These are phyloP conservation scores for Melanotaenia nigrans DNA, from an alignment of 2,797 vertebrate species.

Conservation along the genomic window DNA sequence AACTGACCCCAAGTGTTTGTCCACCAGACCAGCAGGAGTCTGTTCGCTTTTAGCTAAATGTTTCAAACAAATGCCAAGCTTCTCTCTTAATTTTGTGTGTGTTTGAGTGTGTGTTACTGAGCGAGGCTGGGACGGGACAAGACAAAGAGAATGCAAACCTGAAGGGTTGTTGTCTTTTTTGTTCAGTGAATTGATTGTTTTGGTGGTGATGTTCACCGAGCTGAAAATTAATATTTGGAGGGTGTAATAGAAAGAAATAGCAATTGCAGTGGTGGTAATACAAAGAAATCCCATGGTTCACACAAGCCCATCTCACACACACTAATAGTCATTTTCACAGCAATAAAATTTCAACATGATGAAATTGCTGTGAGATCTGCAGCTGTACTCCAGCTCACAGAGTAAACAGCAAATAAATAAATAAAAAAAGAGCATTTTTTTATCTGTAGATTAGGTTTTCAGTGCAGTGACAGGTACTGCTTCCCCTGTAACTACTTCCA, in stretches of 20 bases:
- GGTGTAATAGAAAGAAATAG: conserved; percentile 28
- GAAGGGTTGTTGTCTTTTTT: conserved; percentile 14
- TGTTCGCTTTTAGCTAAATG: neutral
- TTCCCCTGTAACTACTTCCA: conserved; percentile 34
- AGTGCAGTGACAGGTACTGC: conserved; percentile 29
- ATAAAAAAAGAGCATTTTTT: conserved; percentile 10
- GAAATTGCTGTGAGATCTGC: conserved; percentile 18
- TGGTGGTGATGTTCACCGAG: conserved; percentile 16
- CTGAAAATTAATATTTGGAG: conserved; percentile 29
- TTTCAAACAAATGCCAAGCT: neutral
- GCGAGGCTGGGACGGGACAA: too few species aligned
- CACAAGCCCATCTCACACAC: conserved; percentile 5
- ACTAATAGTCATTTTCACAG: conserved; percentile 27
- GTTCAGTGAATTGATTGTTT: conserved; percentile 27
- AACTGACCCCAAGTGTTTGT: neutral
- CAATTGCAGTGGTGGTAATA: conserved; percentile 2
- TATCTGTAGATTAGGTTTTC: conserved; percentile 38
- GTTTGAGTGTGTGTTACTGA: neutral
- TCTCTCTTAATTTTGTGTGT: neutral
- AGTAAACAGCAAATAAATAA: conserved; percentile 24
- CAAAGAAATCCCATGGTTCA: conserved; percentile 24
- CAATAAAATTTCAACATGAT: conserved; percentile 2
- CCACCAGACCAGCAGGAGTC: neutral
- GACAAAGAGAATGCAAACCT: neutral
- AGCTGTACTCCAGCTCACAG: neutral